phyloP scores from a whole-genome alignment of 2,113 vertebrate species.

The Etheostoma spectabile region DNA sequence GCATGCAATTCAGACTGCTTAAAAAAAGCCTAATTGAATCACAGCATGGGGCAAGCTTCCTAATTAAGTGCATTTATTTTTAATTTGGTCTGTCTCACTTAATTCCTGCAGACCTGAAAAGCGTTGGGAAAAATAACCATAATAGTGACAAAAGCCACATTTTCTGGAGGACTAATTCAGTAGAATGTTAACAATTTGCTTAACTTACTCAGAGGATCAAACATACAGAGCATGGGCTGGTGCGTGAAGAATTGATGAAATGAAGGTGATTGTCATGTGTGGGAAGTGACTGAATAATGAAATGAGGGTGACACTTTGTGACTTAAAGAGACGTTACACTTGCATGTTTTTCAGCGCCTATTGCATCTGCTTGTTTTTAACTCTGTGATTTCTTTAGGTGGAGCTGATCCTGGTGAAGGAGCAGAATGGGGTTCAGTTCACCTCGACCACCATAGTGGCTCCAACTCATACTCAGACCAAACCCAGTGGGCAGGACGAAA shows the following conservation, averaged over 20 bases:
- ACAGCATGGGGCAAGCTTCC: background rate
- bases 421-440: constrained; percentile 92
- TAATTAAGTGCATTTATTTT: constrained; percentile 14
- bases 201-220: background rate
- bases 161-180: background rate
- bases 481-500: constrained; percentile 78
- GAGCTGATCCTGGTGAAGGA: constrained; percentile 91
- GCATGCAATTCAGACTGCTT: background rate
- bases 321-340: background rate
- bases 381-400: constrained; percentile 71
- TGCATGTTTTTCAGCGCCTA: background rate
- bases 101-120: background rate
- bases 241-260: background rate
- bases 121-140: background rate
- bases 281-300: constrained; percentile 10
- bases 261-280: background rate
- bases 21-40: constrained; percentile 1
- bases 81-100: background rate
- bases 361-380: background rate
- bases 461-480: constrained; percentile 69
- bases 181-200: background rate
- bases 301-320: background rate
- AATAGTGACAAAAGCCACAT: rapidly evolving
- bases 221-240: background rate
- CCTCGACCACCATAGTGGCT: constrained; percentile 83